Percentiles rank a stretch among this genome's conserved stretches.
These are phyloP conservation scores for Mesoligia furuncula DNA, from an alignment of 2,888 invertebrate genomes.

Conservation along the genomic window DNA sequence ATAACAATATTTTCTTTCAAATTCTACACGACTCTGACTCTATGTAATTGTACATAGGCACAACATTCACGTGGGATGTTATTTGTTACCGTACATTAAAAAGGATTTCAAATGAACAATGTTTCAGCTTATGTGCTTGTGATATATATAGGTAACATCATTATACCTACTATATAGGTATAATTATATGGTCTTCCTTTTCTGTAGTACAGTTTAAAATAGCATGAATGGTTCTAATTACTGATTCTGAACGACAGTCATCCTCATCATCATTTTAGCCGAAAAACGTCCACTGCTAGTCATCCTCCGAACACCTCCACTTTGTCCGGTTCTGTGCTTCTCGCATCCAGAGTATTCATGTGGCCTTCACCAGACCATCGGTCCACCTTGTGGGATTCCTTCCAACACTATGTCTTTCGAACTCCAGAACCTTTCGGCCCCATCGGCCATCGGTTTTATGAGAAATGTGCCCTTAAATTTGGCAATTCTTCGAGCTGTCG, in stretches of 20 bases:
- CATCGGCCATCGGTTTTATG: background rate
- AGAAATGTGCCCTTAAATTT: background rate
- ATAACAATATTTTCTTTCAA: constrained; percentile 19
- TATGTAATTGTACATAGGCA: constrained; percentile 37
- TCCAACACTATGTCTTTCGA: background rate
- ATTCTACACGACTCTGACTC: constrained; percentile 6
- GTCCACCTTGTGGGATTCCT: background rate
- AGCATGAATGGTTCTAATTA: background rate
- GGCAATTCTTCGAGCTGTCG: background rate
- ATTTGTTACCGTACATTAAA: constrained; percentile 49
- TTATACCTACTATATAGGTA: background rate
- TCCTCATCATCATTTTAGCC: background rate
- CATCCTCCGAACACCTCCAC: too few species aligned
- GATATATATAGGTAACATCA: constrained; percentile 5
- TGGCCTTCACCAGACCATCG: background rate
- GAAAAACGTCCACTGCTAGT: too few species aligned
- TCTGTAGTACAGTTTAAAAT: background rate
- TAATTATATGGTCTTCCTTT: background rate
- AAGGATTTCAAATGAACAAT: constrained; percentile 49
- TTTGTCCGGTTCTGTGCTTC: too few species aligned
- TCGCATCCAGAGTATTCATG: too few species aligned
- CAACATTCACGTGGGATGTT: constrained; percentile 22
- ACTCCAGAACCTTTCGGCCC: background rate
- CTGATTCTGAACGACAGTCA: background rate
- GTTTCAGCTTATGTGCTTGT: constrained; percentile 16